Evolutionary conservation across 2,888 invertebrate genomes (phyloP), one percentile per base, ranked within the genome.

Genomic region (Drosophila bunnanda): DNA sequence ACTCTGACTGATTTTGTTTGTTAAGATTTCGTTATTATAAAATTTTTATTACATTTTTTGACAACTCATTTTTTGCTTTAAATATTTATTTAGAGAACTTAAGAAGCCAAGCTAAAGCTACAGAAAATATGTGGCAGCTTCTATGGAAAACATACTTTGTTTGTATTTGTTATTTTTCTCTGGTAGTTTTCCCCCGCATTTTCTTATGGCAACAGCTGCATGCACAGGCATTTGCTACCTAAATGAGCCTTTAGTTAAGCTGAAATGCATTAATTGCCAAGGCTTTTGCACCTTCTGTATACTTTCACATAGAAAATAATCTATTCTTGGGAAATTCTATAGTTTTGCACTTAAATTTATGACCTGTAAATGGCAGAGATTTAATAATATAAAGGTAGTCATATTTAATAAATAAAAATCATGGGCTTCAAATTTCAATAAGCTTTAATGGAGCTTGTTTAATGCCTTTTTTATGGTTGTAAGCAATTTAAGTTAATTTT

Each of bases 121-220:
- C 1, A 15, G 12, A 25, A 25, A 44, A 8, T 9, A 25, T 25
- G 9, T 4, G 44, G 1, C 10, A 28, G 28, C 10, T 28, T 28
- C 10, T 30, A 3, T 6, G 46, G 7, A 43, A 43, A 43, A 8
- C 8, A 1, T 8, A 43, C 6, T 41, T 41, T 39, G 39, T 39
- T 39, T 22, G 43, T 22, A 43, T 43, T 43, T 22, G 1, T 15
- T 43, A 7, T 1, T 8, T 43, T 43, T 22, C 15, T 7, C 8
- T 13, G 12, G 12, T 8, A 30, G 48, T 30, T 48, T 30, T 28
- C 15, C 44, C 44, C n/a, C n/a, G 3, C n/a, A 17, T 48, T 48
- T 46, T n/a, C 28, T 30, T 50, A 20, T 32, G 17, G 32, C 50
- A 20, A 32, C 20, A 50, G 32, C 50, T 50, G 50, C 48, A 28